These are phyloP conservation scores for Lepus timidus DNA, from an alignment of 2,113 vertebrate species.

Conservation along the genomic window DNA sequence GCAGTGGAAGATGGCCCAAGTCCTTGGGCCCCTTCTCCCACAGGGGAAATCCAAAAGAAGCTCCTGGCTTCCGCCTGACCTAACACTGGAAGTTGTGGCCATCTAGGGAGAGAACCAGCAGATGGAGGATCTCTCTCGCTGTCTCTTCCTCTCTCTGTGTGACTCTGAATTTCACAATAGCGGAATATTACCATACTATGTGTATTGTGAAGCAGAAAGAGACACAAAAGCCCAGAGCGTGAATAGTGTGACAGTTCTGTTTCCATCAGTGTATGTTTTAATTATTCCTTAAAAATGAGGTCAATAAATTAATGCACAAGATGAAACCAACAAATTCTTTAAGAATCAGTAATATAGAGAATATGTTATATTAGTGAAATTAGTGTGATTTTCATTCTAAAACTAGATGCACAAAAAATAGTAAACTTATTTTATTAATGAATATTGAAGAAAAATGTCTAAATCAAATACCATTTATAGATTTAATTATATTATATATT, in stretches of 20 bases:
- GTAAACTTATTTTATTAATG: neutral
- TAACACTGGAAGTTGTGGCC: no score
- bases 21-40: no score
- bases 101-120: no score
- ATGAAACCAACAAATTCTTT: conserved; percentile 24
- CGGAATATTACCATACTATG: neutral
- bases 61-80: no score
- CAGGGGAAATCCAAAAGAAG: no score
- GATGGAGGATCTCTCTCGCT: no score
- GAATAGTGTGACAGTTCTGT: neutral
- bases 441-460: neutral
- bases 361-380: neutral
- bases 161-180: no score
- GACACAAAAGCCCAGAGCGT: neutral
- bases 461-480: neutral
- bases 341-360: neutral
- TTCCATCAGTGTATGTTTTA: neutral
- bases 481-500: neutral
- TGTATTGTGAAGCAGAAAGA: neutral
- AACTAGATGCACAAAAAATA: neutral
- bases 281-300: neutral
- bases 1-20: no score
- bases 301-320: neutral
- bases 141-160: no score
- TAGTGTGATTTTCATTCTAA: neutral